Evolutionary conservation across 2,113 vertebrate genomes (phyloP), one percentile per base, ranked within the genome.

Genomic region (Hippocampus barbouri): DNA sequence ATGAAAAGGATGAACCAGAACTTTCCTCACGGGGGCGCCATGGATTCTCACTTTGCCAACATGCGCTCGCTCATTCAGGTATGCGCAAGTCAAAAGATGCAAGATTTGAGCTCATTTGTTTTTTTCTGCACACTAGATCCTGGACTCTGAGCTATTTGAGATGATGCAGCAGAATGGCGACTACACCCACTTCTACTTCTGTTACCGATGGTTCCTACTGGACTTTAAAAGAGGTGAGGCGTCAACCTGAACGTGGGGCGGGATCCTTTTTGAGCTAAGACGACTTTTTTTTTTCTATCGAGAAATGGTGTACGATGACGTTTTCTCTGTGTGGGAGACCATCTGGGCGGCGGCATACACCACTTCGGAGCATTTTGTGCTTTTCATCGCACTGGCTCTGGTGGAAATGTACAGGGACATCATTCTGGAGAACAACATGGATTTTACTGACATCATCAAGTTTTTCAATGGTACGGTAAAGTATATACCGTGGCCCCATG

Each of bases 1-100:
- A 99, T 99, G 97, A 99, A 98, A 89, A 94, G 97, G 77, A 99
- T 98, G 97, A 98, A 96, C 76, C 96, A 98, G 85, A 99, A 99
- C 83, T 99, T 99, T 77, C 97, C 97, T 68, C 96, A 99, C 0
- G 97, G 97, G 16, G 96, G 97, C 5, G 96, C 95, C 82, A 99
- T 99, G 97, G 97, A 99, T 84, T 97, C 95, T 0, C 97, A 99
- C 84, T 99, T 99, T 72, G 97, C 96, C 80, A 99, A 97, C 85
- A 99, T 99, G 97, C 93, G 97, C 23, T 98, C 97, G 0, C 94
- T 99, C 57, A 99, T 99, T 88, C 97, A 99, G 94, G 97, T 96
- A 80, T 25, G 34, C 76, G 25, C n/a, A 5, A 16, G n/a, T 47
- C 14, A 38, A 0, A 16, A 11, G 3, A 23, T 43, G 41, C 5